phyloP scores from a whole-genome alignment of 2,888 invertebrate species.

The Acronicta alni region DNA sequence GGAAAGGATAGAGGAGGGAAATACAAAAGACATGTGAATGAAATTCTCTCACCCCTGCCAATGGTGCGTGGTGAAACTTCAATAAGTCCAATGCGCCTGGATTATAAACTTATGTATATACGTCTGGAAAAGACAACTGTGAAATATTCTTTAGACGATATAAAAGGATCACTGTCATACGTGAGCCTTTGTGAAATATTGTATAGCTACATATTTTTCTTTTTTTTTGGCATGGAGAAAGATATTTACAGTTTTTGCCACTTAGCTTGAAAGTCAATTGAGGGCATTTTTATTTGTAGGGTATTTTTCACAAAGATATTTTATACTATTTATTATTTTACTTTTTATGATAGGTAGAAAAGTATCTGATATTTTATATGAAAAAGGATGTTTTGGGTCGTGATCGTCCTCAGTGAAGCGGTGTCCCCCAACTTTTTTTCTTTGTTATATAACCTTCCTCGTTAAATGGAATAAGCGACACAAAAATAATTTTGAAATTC shows the following conservation, averaged over 20 bases:
- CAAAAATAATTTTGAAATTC: too few relatives aligned
- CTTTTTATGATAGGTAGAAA: too few relatives aligned
- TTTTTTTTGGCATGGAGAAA: neutral
- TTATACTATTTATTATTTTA: too few relatives aligned
- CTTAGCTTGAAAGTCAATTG: neutral
- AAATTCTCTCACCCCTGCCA: conserved; percentile 73
- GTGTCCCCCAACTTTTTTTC: too few relatives aligned
- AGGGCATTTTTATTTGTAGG: neutral
- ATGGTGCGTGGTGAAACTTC: conserved; percentile 70
- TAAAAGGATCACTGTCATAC: conserved; percentile 26
- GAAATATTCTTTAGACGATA: conserved; percentile 34
- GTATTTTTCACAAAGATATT: too few relatives aligned
- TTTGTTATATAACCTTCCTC: too few relatives aligned
- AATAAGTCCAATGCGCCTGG: conserved; percentile 75
- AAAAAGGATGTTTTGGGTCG: too few relatives aligned
- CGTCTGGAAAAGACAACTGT: conserved; percentile 43
- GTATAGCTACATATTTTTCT: neutral
- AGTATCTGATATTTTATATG: too few relatives aligned
- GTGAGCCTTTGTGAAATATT: conserved; percentile 11
- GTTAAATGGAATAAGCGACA: too few relatives aligned
- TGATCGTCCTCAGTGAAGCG: too few relatives aligned
- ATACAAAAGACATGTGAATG: conserved; percentile 76
- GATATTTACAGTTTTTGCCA: neutral
- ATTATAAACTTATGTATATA: conserved; percentile 73
- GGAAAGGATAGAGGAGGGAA: conserved; percentile 64